phyloP scores from a whole-genome alignment of 1,140 invertebrate genomes.

The Mactra quadrangularis region DNA sequence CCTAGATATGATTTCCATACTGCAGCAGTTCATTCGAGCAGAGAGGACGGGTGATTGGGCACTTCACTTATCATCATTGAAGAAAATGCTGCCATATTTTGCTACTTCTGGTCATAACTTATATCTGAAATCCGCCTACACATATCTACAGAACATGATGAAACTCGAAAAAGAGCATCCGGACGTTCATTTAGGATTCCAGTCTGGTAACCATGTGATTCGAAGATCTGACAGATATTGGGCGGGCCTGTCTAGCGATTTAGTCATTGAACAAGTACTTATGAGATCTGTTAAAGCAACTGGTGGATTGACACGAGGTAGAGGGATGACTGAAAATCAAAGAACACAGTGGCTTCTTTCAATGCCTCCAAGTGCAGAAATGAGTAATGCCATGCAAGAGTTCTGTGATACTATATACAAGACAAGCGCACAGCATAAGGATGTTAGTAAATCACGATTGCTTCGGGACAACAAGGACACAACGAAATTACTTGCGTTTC shows the following conservation, averaged over 20 bases:
- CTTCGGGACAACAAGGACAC: neutral
- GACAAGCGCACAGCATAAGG: neutral
- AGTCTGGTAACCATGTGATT: constrained; percentile 62
- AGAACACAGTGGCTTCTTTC: constrained; percentile 64
- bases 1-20: constrained; percentile 68
- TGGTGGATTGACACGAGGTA: constrained; percentile 48
- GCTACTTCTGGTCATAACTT: constrained; percentile 73
- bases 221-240: constrained; percentile 80
- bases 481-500: neutral
- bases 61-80: constrained; percentile 65
- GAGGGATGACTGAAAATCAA: constrained; percentile 42
- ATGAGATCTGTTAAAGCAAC: constrained; percentile 60
- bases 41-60: constrained; percentile 74
- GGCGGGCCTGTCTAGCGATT: constrained; percentile 81
- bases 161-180: constrained; percentile 21
- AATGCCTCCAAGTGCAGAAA: constrained; percentile 12
- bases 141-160: constrained; percentile 52
- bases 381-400: constrained; percentile 55
- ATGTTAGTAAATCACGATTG: too few species aligned
- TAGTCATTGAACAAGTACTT: constrained; percentile 74
- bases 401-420: constrained; percentile 81
- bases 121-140: constrained; percentile 46
- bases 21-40: constrained; percentile 66
- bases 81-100: constrained; percentile 82
- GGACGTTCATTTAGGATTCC: neutral